These are phyloP conservation scores for Hirtodrosophila alboralis DNA, from an alignment of 2,888 invertebrate species.

Conservation along the genomic window DNA sequence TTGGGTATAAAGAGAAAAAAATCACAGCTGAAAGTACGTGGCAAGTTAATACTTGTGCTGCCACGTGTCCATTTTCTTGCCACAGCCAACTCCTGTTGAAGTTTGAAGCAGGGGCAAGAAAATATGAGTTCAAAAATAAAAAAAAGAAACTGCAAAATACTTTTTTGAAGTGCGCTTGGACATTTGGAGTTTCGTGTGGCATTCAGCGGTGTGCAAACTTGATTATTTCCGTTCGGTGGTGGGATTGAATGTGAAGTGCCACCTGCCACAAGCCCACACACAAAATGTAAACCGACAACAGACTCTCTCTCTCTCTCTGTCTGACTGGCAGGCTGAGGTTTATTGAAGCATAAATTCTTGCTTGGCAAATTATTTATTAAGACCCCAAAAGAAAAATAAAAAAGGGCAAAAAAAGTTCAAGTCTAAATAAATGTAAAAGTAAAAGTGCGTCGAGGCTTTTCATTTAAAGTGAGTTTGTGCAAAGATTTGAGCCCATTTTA, in stretches of 20 bases:
- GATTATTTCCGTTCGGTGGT: slow-evolving; percentile 63
- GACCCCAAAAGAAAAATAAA: slow-evolving; percentile 38
- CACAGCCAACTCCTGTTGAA: slow-evolving; percentile 36
- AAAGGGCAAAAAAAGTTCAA: slow-evolving; percentile 40
- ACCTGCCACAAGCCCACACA: slow-evolving; percentile 1
- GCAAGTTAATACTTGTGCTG: slow-evolving; percentile 22
- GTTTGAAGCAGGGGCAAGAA: slow-evolving; percentile 12
- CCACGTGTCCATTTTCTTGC: slow-evolving; percentile 15
- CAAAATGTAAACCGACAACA: slow-evolving; percentile 39
- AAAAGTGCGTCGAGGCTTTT: slow-evolving; percentile 45
- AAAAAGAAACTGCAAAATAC: slow-evolving; percentile 50
- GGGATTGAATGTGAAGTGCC: slow-evolving; percentile 28
- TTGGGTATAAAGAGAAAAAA: slow-evolving; percentile 1
- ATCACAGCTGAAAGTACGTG: slow-evolving; percentile 14
- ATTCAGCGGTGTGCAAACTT: slow-evolving; percentile 69
- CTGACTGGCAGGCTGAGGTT: slow-evolving; percentile 54
- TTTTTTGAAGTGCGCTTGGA: slow-evolving; percentile 66
- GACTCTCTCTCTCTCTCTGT: no score
- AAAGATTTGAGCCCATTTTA: slow-evolving; percentile 31
- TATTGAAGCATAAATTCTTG: slow-evolving; percentile 75
- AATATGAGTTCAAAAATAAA: slow-evolving; percentile 46
- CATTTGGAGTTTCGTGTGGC: slow-evolving; percentile 65
- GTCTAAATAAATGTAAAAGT: slow-evolving; percentile 44
- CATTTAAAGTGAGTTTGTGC: slow-evolving; percentile 33
- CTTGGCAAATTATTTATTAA: slow-evolving; percentile 75